Evolutionary conservation across 53 echinoderm and acorn worm genomes (phyloP), one percentile per base, ranked within the genome.

Genomic region (Zoroaster sp.): DNA sequence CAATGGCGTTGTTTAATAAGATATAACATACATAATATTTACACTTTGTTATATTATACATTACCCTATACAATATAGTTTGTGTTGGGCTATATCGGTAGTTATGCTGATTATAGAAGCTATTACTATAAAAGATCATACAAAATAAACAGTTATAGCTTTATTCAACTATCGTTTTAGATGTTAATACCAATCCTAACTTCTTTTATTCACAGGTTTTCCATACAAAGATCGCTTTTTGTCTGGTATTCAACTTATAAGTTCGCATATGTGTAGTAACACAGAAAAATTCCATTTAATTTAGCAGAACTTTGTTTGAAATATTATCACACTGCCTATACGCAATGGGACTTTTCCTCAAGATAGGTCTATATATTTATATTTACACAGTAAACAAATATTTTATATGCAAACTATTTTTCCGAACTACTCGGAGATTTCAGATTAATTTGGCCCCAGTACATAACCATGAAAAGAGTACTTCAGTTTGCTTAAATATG

Each of bases 401-500:
- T 35, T 69, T 39, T 71, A 73, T 73, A 72, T 73, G 21, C 52
- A 72, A 36, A 46, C 35, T 41, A 59, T 25, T 59, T 10, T 59
- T 25, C 63, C 37, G 66, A 81, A 81, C 65, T 76, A 81, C 12
- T 80, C 28, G 69, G 71, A 18, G 71, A 85, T 85, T 85, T 85
- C 85, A 85, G 85, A 85, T 85, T 46, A 46, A 9, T 85, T 85
- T 85, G 85, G 85, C 85, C 81, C 81, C 67, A 32, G 28, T 81
- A 31, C 34, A 35, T 8, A 59, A n/a, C n/a, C n/a, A n/a, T n/a
- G n/a, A n/a, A n/a, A n/a, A n/a, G n/a, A n/a, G n/a, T n/a, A n/a
- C n/a, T n/a, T n/a, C n/a, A n/a, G n/a, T n/a, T n/a, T n/a, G n/a
- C n/a, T n/a, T n/a, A n/a, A n/a, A n/a, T n/a, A n/a, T n/a, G n/a